Base-by-base conservation (phyloP, 2,113 vertebrate genomes). In the Condylura cristata region DNA sequence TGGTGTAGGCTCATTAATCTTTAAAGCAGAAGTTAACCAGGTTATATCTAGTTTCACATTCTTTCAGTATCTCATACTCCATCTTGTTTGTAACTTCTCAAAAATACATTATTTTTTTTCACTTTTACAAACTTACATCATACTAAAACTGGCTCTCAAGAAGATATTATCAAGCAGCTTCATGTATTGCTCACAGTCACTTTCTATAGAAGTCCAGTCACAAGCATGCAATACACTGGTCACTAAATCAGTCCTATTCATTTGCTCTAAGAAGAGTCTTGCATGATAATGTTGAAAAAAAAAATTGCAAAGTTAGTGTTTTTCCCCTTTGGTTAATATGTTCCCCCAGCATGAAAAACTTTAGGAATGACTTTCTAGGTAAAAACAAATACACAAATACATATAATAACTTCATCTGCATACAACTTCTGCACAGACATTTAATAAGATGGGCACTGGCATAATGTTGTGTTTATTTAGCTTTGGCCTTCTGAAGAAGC, bases 401-500 rank as follows among this genome's bases (percentile, higher is more conserved):
- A 66, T 92, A 32, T 51, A 60, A 53, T 94, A 93, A 91, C 32
- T 89, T 92, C 95, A 96, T 92, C 89, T 95, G 8, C 44, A 90
- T 44, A 94, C 87, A 41, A 34, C 89, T 94, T 90, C 86, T 95
- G 93, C 85, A 89, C 60, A 72, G 86, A 34, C 80, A 88, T 70
- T 9, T 20, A 96, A 96, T 66, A 51, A 97, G 80, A 71, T 90
- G 56, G 72, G 83, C 0, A 24, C n/a, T 84, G 80, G n/a, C 53
- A 94, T 76, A 96, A 75, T 70, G 58, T 63, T 95, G 28, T 94
- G 94, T 96, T 97, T 97, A 84, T 83, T 97, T 97, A 96, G 96
- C 90, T 81, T 90, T 86, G 90, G 95, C 96, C 89, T 94, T 91
- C 95, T 93, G 94, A 97, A 96, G 82, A 96, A 96, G 90, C 41